A percentile compares a stretch with the other conserved stretches of the same genome.
phyloP scores from a whole-genome alignment of 2,797 vertebrate genomes.

The Platyrinchus mystaceus region DNA sequence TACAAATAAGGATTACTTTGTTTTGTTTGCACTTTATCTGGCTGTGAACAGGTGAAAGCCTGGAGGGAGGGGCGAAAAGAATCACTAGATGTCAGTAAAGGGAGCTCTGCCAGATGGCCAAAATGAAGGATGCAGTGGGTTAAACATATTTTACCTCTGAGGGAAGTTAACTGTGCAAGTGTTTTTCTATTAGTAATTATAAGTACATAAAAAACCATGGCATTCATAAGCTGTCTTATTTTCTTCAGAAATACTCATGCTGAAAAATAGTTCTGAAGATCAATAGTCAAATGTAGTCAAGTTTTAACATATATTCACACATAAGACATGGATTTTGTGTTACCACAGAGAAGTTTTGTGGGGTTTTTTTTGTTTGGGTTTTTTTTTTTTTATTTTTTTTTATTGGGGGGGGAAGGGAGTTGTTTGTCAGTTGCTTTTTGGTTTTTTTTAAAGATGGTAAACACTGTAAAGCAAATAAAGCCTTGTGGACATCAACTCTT shows the following conservation, averaged over 20 bases:
- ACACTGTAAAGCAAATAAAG: not conserved
- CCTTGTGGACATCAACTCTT: not conserved
- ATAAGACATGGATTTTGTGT: not conserved
- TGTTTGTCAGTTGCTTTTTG: no score
- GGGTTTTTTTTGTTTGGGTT: accelerated
- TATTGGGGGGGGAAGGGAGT: accelerated
- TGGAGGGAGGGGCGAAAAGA: accelerated
- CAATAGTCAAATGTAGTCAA: not conserved
- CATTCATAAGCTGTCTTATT: not conserved
- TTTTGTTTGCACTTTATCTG: not conserved
- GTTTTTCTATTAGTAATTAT: not conserved
- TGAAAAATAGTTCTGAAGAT: not conserved
- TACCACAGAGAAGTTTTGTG: not conserved
- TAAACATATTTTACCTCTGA: not conserved
- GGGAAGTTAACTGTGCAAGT: not conserved
- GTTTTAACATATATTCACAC: not conserved
- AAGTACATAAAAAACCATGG: not conserved
- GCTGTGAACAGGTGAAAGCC: not conserved
- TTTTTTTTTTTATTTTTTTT: no score
- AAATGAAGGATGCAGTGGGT: not conserved
- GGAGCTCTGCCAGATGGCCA: not conserved
- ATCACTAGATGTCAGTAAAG: not conserved
- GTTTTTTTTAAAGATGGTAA: not conserved
- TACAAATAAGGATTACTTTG: not conserved
- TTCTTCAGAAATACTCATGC: not conserved